A percentile compares a stretch with the other conserved stretches of the same genome.
These are phyloP conservation scores for Saxicola maurus DNA, from an alignment of 2,797 vertebrate species.

Conservation along the genomic window DNA sequence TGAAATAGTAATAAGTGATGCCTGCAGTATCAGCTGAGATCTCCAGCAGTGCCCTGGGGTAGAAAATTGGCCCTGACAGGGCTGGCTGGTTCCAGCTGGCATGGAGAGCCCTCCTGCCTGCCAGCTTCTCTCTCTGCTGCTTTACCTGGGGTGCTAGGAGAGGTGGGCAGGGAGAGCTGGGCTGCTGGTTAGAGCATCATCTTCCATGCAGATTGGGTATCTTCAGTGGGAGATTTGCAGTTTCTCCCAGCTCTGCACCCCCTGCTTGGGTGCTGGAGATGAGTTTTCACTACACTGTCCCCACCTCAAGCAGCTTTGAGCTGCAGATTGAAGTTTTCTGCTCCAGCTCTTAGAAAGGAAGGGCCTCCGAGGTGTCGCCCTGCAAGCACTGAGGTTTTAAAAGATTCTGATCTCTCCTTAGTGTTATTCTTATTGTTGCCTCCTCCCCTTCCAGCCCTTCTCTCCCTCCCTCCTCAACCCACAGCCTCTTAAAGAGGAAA, in stretches of 20 bases:
- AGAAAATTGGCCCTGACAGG: neutral
- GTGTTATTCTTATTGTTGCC: neutral
- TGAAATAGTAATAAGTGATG: neutral
- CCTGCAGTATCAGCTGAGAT: neutral
- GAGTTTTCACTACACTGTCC: neutral
- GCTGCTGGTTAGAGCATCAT: neutral
- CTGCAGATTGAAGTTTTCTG: neutral
- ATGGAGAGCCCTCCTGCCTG: neutral
- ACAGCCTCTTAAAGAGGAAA: slow-evolving; percentile 4
- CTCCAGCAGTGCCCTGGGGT: neutral
- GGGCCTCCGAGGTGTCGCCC: neutral
- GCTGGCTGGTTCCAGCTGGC: slow-evolving; percentile 26
- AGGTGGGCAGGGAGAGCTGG: neutral
- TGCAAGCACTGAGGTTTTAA: neutral
- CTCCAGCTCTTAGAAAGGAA: neutral
- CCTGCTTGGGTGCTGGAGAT: neutral
- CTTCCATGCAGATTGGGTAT: neutral
- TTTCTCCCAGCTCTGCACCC: neutral
- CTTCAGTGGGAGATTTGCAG: neutral
- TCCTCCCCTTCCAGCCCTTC: neutral
- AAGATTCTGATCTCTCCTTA: neutral
- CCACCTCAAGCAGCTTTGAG: neutral
- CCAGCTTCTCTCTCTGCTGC: neutral
- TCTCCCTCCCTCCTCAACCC: neutral
- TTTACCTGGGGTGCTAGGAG: neutral